Evolutionary conservation across 2,113 vertebrate genomes (phyloP).

Genomic region (Glaucomys volans): DNA sequence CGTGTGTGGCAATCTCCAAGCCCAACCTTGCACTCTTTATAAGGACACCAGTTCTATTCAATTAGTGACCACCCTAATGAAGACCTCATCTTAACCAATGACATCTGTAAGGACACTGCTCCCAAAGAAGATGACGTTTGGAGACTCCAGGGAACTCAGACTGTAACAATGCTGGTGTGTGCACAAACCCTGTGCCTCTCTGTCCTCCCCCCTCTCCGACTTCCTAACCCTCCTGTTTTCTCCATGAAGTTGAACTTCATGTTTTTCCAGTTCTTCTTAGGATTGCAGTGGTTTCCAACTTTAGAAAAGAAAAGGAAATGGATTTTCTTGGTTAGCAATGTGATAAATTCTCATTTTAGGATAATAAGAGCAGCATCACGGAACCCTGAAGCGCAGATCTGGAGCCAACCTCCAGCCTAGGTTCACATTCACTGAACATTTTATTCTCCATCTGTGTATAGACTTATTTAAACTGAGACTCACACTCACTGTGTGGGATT

Average conservation of each 20-base stretch:
- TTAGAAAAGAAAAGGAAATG: not conserved
- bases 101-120: not conserved
- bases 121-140: not conserved
- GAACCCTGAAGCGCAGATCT: not conserved
- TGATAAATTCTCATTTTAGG: not conserved
- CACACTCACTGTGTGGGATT: not conserved
- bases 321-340: not conserved
- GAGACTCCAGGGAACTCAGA: not conserved
- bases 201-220: not conserved
- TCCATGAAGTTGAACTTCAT: not conserved
- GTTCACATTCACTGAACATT: too few species aligned
- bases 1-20: not conserved
- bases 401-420: too few species aligned
- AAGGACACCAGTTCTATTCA: too few species aligned
- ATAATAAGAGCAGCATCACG: not conserved
- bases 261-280: too few species aligned
- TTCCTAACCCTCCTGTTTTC: not conserved
- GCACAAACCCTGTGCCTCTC: not conserved
- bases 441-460: too few species aligned
- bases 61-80: too few species aligned
- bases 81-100: not conserved
- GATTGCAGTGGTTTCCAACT: not conserved
- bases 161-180: not conserved
- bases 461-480: not conserved
- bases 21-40: not conserved